Conservation (phyloP, 1,140 invertebrate genomes). For the Drosophila parabipectinata region DNA sequence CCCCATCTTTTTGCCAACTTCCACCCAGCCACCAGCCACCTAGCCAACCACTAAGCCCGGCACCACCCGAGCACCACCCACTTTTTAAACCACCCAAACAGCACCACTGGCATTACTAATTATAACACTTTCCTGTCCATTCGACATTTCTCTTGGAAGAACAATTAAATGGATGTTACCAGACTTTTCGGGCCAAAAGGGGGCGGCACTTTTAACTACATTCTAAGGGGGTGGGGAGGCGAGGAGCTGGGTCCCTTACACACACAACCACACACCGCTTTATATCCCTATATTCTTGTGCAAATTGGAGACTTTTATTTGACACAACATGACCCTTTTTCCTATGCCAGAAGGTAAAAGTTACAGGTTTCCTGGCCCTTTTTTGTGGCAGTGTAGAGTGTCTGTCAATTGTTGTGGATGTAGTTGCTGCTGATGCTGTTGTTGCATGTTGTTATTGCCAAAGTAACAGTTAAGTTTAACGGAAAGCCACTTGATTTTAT, state of each 20-base stretch:
- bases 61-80: slow-evolving; percentile 1
- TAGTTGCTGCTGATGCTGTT: slow-evolving; percentile 8
- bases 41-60: not conserved
- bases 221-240: not conserved
- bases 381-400: not conserved
- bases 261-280: slow-evolving; percentile 44
- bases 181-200: not conserved
- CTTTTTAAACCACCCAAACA: not conserved
- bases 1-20: not conserved
- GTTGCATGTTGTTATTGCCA: slow-evolving; percentile 25
- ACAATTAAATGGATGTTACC: slow-evolving; percentile 50
- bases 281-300: slow-evolving; percentile 40
- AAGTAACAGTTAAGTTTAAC: slow-evolving; percentile 75
- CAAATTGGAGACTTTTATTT: slow-evolving; percentile 75
- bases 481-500: slow-evolving; percentile 78
- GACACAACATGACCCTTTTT: slow-evolving; percentile 44
- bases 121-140: slow-evolving; percentile 59
- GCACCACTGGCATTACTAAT: slow-evolving; percentile 61
- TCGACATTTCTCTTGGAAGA: slow-evolving; percentile 16
- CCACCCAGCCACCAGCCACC: not conserved
- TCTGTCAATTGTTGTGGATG: slow-evolving; percentile 2
- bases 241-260: slow-evolving; percentile 30
- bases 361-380: not conserved
- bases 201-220: slow-evolving; percentile 20
- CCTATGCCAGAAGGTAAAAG: slow-evolving; percentile 3